Evolutionary conservation across 2,113 vertebrate genomes (phyloP).

Genomic region (Syrmaticus mikado): DNA sequence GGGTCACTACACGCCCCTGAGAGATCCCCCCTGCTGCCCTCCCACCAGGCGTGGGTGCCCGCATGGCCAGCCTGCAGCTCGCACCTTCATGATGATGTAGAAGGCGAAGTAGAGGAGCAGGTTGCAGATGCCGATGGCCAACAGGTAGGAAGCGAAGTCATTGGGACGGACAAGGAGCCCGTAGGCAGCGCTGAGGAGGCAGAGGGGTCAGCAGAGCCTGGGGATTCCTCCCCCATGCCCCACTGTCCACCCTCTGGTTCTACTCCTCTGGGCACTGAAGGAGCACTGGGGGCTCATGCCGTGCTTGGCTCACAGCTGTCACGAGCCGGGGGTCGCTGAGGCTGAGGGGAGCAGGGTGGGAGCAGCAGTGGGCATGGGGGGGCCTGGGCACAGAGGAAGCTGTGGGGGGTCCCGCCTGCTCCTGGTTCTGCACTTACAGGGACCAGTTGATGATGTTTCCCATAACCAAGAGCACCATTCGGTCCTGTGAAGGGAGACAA

Average conservation of each 20-base stretch:
- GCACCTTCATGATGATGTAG: constrained; percentile 99
- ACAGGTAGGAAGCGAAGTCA: constrained; percentile 95
- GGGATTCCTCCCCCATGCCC: accelerated
- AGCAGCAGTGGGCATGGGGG: background rate
- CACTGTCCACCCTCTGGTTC: accelerated
- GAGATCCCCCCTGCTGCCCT: background rate
- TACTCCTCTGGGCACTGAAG: accelerated
- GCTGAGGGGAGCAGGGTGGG: accelerated
- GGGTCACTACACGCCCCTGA: accelerated
- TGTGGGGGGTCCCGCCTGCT: accelerated
- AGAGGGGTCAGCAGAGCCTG: background rate
- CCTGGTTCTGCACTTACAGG: constrained; percentile 83
- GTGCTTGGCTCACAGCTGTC: background rate
- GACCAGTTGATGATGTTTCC: constrained; percentile 99
- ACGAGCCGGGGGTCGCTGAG: accelerated
- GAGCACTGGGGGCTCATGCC: background rate
- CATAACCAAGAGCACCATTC: constrained; percentile 96
- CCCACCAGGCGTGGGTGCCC: accelerated
- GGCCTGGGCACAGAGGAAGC: background rate
- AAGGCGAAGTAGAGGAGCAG: constrained; percentile 98
- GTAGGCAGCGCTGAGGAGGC: constrained; percentile 86
- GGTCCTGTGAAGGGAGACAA: constrained; percentile 80
- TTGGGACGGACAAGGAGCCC: constrained; percentile 92
- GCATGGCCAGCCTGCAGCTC: accelerated
- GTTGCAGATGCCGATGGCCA: constrained; percentile 99